These are phyloP conservation scores for Drosophila kanapiae DNA, from an alignment of 1,140 invertebrate species.

Conservation along the genomic window DNA sequence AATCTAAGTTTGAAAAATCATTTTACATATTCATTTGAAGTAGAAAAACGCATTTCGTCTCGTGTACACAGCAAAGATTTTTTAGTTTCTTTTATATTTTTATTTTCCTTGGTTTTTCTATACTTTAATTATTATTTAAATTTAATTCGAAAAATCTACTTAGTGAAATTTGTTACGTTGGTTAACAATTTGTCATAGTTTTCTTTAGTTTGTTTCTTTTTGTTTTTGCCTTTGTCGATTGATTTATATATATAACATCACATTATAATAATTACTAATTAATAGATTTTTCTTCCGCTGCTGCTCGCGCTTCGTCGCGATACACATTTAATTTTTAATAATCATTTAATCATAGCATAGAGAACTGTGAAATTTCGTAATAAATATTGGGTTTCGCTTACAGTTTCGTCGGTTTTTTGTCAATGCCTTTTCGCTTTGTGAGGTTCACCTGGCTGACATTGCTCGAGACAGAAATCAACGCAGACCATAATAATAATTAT, in stretches of 20 bases:
- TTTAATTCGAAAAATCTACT: slow-evolving; percentile 79
- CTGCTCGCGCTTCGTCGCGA: slow-evolving; percentile 14
- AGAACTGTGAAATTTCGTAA: slow-evolving; percentile 67
- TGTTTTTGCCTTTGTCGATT: slow-evolving; percentile 50
- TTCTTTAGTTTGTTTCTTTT: slow-evolving; percentile 43
- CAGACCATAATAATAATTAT: slow-evolving; percentile 67
- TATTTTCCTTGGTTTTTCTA: slow-evolving; percentile 20
- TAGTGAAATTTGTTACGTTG: slow-evolving; percentile 76
- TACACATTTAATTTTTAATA: slow-evolving; percentile 49
- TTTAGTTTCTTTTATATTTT: slow-evolving; percentile 34
- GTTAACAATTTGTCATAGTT: slow-evolving; percentile 65
- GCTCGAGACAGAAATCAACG: slow-evolving; percentile 19
- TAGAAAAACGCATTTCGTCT: slow-evolving; percentile 66
- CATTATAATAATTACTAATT: slow-evolving; percentile 84
- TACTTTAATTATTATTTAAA: slow-evolving; percentile 58
- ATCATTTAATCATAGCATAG: slow-evolving; percentile 63
- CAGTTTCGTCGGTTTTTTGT: slow-evolving; percentile 11
- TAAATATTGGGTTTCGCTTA: slow-evolving; percentile 56
- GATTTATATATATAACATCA: slow-evolving; percentile 83
- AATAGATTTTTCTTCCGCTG: slow-evolving; percentile 58
- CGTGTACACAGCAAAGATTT: slow-evolving; percentile 54
- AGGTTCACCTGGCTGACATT: not conserved
- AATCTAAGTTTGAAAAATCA: slow-evolving; percentile 65
- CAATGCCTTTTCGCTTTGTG: slow-evolving; percentile 8
- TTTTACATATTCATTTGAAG: slow-evolving; percentile 68